Evolutionary conservation across 2,888 invertebrate genomes (phyloP).

Genomic region (Callimorpha dominula): DNA sequence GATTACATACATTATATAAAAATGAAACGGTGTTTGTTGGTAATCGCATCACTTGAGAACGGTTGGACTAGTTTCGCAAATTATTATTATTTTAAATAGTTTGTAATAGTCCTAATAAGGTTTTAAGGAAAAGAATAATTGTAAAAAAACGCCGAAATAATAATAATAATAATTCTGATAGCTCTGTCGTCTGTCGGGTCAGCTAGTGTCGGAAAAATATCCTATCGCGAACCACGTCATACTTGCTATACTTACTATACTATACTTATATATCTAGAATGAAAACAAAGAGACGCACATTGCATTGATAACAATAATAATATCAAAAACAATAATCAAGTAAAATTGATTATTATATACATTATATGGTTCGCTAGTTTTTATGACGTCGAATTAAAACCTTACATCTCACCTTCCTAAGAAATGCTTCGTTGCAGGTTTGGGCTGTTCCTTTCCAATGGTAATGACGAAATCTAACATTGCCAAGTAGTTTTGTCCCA

Average conservation of each 20-base stretch:
- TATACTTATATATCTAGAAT: too few species aligned
- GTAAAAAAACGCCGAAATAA: too few species aligned
- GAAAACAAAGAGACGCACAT: background rate
- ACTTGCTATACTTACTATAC: background rate
- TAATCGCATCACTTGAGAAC: background rate
- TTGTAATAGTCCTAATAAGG: too few species aligned
- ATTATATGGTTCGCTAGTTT: background rate
- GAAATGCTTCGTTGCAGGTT: conserved; percentile 95
- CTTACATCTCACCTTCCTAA: conserved; percentile 91
- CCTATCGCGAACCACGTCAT: background rate
- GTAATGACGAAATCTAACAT: conserved; percentile 91
- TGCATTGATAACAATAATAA: background rate
- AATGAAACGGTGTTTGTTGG: background rate
- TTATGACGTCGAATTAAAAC: background rate
- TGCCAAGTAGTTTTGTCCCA: conserved; percentile 89
- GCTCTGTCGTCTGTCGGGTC: too few species aligned
- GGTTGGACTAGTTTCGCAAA: background rate
- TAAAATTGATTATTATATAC: too few species aligned
- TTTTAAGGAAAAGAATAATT: background rate
- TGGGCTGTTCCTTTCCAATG: conserved; percentile 95
- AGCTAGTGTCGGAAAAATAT: background rate
- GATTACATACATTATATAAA: background rate
- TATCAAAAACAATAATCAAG: too few species aligned
- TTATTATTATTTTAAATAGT: too few species aligned
- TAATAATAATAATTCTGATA: too few species aligned